A percentile compares a stretch with the other conserved stretches of the same genome.
These are phyloP conservation scores for Lochmaea crataegi DNA, from an alignment of 2,888 invertebrate species.

Conservation along the genomic window DNA sequence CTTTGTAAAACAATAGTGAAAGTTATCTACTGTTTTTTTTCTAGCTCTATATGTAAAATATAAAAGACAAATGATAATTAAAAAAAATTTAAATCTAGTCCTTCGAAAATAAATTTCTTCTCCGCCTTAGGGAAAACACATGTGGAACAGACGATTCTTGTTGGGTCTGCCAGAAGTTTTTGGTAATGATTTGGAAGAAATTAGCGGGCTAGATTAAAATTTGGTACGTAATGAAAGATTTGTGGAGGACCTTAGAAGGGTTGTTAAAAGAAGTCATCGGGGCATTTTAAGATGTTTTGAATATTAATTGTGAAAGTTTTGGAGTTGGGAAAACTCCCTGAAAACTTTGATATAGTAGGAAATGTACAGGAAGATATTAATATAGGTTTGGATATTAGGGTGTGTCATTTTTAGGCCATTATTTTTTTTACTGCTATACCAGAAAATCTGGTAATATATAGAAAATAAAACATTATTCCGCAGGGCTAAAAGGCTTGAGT, in stretches of 20 bases:
- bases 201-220: slow-evolving; percentile 41
- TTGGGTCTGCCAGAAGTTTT: slow-evolving; percentile 26
- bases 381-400: neutral
- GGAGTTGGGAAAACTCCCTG: neutral
- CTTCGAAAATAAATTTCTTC: neutral
- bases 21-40: too few species aligned
- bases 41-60: too few species aligned
- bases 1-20: neutral
- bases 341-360: neutral
- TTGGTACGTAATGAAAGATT: slow-evolving; percentile 34
- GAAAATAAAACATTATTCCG: too few species aligned
- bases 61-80: too few species aligned
- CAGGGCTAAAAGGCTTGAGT: too few species aligned
- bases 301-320: slow-evolving; percentile 23
- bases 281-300: slow-evolving; percentile 20
- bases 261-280: slow-evolving; percentile 22
- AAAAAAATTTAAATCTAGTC: neutral
- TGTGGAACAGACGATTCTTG: slow-evolving; percentile 26
- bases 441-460: too few species aligned
- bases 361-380: neutral
- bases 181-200: slow-evolving; percentile 45
- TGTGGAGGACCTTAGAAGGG: slow-evolving; percentile 8
- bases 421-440: too few species aligned
- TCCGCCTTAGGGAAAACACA: neutral
- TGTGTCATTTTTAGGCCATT: too few species aligned